Percentiles rank a stretch among this genome's conserved stretches.
Conservation (phyloP, 2,888 invertebrate species). For the Eupithecia subumbrata region DNA sequence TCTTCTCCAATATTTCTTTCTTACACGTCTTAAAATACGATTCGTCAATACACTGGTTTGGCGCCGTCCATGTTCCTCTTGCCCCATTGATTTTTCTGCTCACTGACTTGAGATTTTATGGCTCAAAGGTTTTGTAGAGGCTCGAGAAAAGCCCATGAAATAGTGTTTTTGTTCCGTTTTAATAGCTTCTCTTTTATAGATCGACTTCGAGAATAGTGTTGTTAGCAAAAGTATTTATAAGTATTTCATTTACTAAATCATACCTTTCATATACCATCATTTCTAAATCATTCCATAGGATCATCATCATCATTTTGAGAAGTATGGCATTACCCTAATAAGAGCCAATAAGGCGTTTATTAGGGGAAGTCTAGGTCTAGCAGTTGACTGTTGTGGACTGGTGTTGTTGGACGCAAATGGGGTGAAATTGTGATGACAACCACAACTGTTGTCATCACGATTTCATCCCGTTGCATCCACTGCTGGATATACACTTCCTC, state of each 20-base stretch:
- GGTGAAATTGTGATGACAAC: too few relatives aligned
- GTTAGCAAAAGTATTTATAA: not conserved
- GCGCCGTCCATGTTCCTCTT: slow-evolving; percentile 50
- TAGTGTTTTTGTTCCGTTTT: slow-evolving; percentile 26
- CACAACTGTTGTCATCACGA: not conserved
- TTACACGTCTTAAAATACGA: slow-evolving; percentile 4
- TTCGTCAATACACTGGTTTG: slow-evolving; percentile 42
- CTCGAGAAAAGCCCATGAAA: slow-evolving; percentile 45
- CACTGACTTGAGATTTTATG: slow-evolving; percentile 54
- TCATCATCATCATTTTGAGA: not conserved
- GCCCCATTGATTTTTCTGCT: slow-evolving; percentile 59
- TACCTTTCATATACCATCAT: too few relatives aligned
- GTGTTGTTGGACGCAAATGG: too few relatives aligned
- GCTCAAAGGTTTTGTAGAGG: slow-evolving; percentile 42
- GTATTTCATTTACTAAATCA: slow-evolving; percentile 32
- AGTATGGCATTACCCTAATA: not conserved
- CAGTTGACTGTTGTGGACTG: not conserved
- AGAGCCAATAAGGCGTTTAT: too few relatives aligned
- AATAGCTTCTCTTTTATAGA: not conserved
- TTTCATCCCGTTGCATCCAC: not conserved
- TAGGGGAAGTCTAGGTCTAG: not conserved
- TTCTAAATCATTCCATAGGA: not conserved
- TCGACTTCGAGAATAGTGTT: not conserved
- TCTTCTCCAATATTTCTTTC: not conserved
- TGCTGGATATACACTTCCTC: not conserved